These are phyloP conservation scores for Microctenopoma steveboyesi DNA, from an alignment of 2,797 vertebrate species.

Conservation along the genomic window DNA sequence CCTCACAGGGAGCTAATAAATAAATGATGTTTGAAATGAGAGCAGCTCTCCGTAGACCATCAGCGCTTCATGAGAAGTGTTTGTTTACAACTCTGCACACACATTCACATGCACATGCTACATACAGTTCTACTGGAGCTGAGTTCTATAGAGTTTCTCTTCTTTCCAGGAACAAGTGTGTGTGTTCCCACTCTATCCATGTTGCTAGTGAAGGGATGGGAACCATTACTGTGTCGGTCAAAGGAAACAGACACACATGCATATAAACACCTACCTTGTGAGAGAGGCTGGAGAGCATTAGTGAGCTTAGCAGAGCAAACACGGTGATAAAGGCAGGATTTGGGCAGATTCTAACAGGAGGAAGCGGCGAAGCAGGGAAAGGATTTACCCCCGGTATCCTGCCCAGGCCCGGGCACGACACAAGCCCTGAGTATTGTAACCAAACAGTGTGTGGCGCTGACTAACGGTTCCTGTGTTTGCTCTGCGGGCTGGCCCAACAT, in stretches of 20 bases:
- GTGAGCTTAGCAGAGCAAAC: constrained; percentile 76
- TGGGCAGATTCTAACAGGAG: constrained; percentile 70
- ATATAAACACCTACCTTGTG: constrained; percentile 75
- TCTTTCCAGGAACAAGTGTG: constrained; percentile 68
- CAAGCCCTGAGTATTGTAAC: constrained; percentile 60
- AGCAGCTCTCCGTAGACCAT: constrained; percentile 82
- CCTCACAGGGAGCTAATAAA: constrained; percentile 79
- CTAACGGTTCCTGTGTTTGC: constrained; percentile 75
- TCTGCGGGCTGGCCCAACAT: constrained; percentile 73
- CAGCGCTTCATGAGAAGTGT: constrained; percentile 74
- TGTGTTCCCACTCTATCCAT: constrained; percentile 66
- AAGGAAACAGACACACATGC: constrained; percentile 64
- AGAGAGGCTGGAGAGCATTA: constrained; percentile 73
- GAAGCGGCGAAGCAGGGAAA: constrained; percentile 62
- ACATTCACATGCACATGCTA: neutral
- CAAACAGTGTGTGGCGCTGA: constrained; percentile 73
- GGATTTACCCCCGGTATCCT: constrained; percentile 64
- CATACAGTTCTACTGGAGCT: constrained; percentile 29
- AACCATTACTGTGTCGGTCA: constrained; percentile 66
- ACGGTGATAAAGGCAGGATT: constrained; percentile 76
- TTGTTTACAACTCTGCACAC: constrained; percentile 67
- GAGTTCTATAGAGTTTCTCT: constrained; percentile 38
- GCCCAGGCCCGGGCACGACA: constrained; percentile 72
- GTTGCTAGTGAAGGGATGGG: constrained; percentile 62
- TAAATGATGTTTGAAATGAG: constrained; percentile 86